A percentile compares a stretch with the other conserved stretches of the same genome.
Conservation (phyloP, 2,888 invertebrate species). For the Stenotaenia linearis region DNA sequence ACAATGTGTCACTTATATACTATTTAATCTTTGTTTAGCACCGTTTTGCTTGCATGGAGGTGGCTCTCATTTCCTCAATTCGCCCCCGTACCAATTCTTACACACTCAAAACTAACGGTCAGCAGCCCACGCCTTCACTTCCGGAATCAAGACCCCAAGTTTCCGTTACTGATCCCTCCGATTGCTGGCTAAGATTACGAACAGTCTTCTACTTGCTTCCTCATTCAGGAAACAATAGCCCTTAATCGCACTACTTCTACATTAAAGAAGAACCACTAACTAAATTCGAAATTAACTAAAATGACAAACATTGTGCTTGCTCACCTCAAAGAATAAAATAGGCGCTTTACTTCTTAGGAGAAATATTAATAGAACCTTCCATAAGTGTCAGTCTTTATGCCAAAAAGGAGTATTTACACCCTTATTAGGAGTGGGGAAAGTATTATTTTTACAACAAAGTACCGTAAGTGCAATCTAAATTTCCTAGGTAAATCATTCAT, state of each 20-base stretch:
- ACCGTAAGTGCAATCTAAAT: too few relatives aligned
- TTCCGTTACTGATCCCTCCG: slow-evolving; percentile 24
- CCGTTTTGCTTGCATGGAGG: slow-evolving; percentile 5
- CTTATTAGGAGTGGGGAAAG: too few relatives aligned
- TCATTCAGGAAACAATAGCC: slow-evolving; percentile 20
- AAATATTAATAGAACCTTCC: too few relatives aligned
- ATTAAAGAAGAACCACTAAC: background rate
- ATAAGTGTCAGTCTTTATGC: too few relatives aligned
- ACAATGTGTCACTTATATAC: background rate
- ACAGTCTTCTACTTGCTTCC: slow-evolving; percentile 21
- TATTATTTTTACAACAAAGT: too few relatives aligned
- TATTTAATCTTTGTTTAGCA: background rate
- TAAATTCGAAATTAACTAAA: background rate
- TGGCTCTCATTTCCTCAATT: slow-evolving; percentile 10
- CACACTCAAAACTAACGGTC: slow-evolving; percentile 18
- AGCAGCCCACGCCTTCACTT: slow-evolving; percentile 5
- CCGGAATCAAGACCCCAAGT: slow-evolving; percentile 26
- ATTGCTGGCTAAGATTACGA: slow-evolving; percentile 19
- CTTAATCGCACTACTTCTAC: background rate
- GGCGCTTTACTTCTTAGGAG: too few relatives aligned
- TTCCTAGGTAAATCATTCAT: too few relatives aligned
- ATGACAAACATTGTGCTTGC: too few relatives aligned
- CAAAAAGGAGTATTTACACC: too few relatives aligned
- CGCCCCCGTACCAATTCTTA: slow-evolving; percentile 5
- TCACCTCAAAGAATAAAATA: too few relatives aligned